These are phyloP conservation scores for Falcaria lacertinaria DNA, from an alignment of 2,888 invertebrate genomes.

Conservation along the genomic window DNA sequence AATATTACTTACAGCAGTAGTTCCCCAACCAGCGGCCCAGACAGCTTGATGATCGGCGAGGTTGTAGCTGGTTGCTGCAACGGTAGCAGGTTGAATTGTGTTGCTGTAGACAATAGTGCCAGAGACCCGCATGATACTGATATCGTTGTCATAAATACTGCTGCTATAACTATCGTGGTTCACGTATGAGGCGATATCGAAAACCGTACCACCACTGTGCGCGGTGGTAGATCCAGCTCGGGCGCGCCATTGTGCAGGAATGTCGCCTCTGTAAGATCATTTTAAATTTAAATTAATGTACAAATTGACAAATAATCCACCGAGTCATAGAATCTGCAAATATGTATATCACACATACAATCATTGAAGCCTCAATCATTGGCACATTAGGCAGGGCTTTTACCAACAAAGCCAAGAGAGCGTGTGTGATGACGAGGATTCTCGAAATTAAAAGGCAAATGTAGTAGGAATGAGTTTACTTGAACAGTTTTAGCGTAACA, in stretches of 20 bases:
- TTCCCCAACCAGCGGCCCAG: slow-evolving; percentile 54
- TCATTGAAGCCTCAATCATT: too few species aligned
- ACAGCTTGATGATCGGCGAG: slow-evolving; percentile 30
- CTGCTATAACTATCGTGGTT: slow-evolving; percentile 20
- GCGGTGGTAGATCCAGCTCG: slow-evolving; percentile 30
- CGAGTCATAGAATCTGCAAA: too few species aligned
- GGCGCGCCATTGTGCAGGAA: slow-evolving; percentile 18
- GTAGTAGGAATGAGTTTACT: too few species aligned
- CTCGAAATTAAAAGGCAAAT: too few species aligned
- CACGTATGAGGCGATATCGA: slow-evolving; percentile 13
- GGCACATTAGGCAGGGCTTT: too few species aligned
- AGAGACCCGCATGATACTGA: slow-evolving; percentile 22
- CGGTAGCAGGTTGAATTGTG: slow-evolving; percentile 16
- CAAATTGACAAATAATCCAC: too few species aligned
- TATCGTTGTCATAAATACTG: slow-evolving; percentile 23
- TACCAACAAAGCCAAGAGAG: too few species aligned
- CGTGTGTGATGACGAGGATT: too few species aligned
- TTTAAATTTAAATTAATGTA: too few species aligned
- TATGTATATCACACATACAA: too few species aligned
- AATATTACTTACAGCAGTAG: slow-evolving; percentile 29
- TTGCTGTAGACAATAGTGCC: slow-evolving; percentile 5
- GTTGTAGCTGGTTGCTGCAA: slow-evolving; percentile 27
- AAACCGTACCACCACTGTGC: slow-evolving; percentile 27
- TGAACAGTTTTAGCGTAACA: too few species aligned
- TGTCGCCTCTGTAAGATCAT: slow-evolving; percentile 23